Base-by-base conservation (phyloP, 2,797 vertebrate genomes). In the Acrocephalus scirpaceus region DNA sequence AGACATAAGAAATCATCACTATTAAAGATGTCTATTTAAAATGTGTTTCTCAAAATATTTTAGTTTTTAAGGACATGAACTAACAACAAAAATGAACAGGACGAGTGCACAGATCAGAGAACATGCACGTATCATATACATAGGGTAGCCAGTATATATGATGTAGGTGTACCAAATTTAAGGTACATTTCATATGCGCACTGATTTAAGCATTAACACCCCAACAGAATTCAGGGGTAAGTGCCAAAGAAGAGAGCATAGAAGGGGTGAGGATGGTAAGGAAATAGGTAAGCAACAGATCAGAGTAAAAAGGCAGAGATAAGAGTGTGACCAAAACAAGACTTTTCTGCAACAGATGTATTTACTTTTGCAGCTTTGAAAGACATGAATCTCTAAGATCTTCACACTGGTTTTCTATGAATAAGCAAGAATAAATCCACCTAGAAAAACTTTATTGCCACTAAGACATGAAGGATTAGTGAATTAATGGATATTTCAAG, bases 61-160 rank as follows among this genome's bases (percentile, higher is more conserved):
- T 66, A 0, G 4, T 69, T 89, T 93, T 67, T 34, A 66, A 72
- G 72, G 27, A 72, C 12, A 20, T 19, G 26, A 65, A 61, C 20
- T 71, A 65, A 54, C 26, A 79, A 30, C 2, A 6, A 42, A 54
- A 67, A 45, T 36, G 22, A 89, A 57, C 17, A 77, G 40, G 29
- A 40, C 69, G 57, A 34, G 23, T 21, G 5, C 26, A 7, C 10
- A 23, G 12, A 21, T 75, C 54, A 80, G 32, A 74, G 10, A 17
- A 53, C 15, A 20, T 21, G 16, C 45, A 58, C 0, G 0, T 36
- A 53, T 14, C 0, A 0, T 27, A 21, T 11, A 23, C 10, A 10
- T 22, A 26, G 21, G 4, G 17, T 38, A 20, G 29, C 36, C 66
- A 48, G 9, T 66, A n/a, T 47, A 13, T 13, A 23, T 30, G 25